A percentile compares a stretch with the other conserved stretches of the same genome.
Evolutionary conservation across 2,113 vertebrate genomes (phyloP).

Genomic region (Charadrius vociferus): DNA sequence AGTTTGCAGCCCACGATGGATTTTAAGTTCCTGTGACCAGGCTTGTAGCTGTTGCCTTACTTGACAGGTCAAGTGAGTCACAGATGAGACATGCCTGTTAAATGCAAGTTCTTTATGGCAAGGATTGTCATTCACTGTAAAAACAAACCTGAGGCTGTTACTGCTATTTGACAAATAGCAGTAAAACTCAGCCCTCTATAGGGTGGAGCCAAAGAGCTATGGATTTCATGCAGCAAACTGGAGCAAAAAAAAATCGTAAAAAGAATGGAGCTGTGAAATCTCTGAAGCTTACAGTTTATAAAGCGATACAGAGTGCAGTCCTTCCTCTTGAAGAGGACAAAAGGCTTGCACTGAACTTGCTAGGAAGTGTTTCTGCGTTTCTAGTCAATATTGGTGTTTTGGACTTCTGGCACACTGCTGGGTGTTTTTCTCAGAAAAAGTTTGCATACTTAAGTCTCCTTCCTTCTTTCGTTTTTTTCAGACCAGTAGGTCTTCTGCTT

Average conservation of each 20-base stretch:
- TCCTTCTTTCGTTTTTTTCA: neutral
- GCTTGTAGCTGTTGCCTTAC: neutral
- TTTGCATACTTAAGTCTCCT: neutral
- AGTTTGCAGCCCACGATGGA: neutral
- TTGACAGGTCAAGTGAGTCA: neutral
- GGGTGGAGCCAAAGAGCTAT: neutral
- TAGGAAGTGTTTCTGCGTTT: neutral
- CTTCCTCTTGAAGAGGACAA: neutral
- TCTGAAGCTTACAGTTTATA: neutral
- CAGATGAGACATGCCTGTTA: neutral
- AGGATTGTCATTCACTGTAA: neutral
- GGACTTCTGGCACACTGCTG: neutral
- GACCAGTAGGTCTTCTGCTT: neutral
- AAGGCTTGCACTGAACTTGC: neutral
- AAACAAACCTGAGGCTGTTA: neutral
- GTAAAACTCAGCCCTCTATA: neutral
- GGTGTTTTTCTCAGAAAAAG: neutral
- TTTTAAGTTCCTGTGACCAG: neutral
- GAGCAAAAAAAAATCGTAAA: neutral
- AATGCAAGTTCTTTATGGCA: neutral
- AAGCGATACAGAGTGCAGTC: rapidly evolving
- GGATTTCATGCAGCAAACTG: neutral
- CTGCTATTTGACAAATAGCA: neutral
- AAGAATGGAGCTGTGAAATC: neutral
- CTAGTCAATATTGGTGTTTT: neutral